Conservation (phyloP, 2,113 vertebrate genomes). For the Dolichallabes microphthalmus region DNA sequence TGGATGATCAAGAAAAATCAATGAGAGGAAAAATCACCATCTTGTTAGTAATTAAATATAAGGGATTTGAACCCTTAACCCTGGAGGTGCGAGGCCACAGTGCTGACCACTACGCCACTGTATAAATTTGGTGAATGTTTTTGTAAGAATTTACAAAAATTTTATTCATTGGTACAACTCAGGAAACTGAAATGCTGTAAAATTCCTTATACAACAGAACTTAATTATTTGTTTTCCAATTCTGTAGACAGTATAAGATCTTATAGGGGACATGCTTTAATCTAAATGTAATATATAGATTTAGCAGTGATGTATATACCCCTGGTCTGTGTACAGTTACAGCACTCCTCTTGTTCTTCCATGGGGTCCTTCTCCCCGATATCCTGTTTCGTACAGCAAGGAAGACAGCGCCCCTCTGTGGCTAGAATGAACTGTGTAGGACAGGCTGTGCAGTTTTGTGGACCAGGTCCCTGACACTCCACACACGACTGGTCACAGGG, state of each 20-base stretch:
- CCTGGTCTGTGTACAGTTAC: conserved; percentile 81
- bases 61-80: too few relatives aligned
- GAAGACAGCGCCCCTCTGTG: conserved; percentile 80
- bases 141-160: too few relatives aligned
- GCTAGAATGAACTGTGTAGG: conserved; percentile 73
- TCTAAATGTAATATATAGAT: neutral
- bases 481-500: conserved; percentile 81
- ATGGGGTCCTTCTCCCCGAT: neutral
- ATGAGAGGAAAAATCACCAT: neutral
- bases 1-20: neutral
- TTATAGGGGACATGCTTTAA: neutral
- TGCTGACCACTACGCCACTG: too few relatives aligned
- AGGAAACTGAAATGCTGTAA: neutral
- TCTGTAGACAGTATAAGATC: neutral
- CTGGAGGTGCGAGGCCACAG: too few relatives aligned
- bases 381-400: conserved; percentile 75
- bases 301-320: conserved; percentile 66
- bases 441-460: conserved; percentile 82
- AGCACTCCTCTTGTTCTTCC: conserved; percentile 73
- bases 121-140: too few relatives aligned
- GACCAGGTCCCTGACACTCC: conserved; percentile 83
- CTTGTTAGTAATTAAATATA: neutral
- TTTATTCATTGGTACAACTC: neutral
- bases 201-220: neutral
- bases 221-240: neutral